These are phyloP conservation scores for Carcina quercana DNA, from an alignment of 2,888 invertebrate genomes.

Conservation along the genomic window DNA sequence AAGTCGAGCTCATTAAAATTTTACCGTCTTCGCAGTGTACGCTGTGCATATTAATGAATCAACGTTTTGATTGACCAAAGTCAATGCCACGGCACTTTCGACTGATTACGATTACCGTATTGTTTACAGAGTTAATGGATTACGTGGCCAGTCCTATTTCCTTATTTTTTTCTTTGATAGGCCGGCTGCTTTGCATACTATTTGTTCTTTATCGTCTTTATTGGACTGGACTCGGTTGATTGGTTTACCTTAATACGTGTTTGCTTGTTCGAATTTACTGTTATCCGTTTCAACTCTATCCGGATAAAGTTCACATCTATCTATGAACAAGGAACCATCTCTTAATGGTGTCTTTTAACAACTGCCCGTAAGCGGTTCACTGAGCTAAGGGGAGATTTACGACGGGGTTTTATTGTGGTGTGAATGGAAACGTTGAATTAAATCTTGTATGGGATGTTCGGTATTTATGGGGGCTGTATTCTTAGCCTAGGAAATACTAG, in stretches of 20 bases:
- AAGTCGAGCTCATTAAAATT: too few species aligned
- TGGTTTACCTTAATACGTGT: neutral
- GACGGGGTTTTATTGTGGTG: conserved; percentile 50
- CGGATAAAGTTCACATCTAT: conserved; percentile 6
- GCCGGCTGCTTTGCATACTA: conserved; percentile 8
- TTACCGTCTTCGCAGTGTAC: too few species aligned
- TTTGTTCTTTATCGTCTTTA: neutral
- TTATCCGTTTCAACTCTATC: conserved; percentile 1
- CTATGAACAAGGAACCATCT: conserved; percentile 21
- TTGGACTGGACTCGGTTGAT: neutral
- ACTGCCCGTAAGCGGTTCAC: conserved; percentile 29
- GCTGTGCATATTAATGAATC: conserved; percentile 1
- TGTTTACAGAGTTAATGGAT: conserved; percentile 14
- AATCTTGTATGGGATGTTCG: conserved; percentile 19
- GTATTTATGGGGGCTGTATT: conserved; percentile 23
- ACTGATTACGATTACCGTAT: neutral
- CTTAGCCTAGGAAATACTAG: neutral
- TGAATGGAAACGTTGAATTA: conserved; percentile 49
- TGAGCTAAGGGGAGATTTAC: conserved; percentile 37
- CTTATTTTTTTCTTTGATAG: conserved; percentile 18
- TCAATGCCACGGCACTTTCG: conserved; percentile 32
- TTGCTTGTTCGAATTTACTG: too few species aligned
- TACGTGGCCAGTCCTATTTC: neutral
- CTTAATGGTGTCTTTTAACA: conserved; percentile 48
- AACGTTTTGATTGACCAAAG: conserved; percentile 33